Conservation (phyloP, 2,113 vertebrate genomes). For the Psammodynastes pulverulentus region DNA sequence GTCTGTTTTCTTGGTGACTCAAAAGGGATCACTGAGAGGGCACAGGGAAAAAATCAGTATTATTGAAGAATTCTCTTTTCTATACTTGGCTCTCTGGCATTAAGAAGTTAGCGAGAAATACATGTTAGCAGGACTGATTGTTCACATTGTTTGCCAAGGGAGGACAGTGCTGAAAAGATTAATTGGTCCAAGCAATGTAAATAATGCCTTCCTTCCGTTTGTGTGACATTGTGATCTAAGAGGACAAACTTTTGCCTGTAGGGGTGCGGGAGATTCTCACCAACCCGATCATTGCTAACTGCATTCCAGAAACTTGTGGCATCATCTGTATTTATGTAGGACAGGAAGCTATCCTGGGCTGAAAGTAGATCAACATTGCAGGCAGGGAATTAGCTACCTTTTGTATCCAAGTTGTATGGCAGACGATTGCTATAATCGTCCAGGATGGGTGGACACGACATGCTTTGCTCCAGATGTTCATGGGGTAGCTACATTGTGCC, state of each 20-base stretch:
- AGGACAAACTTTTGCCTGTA: neutral
- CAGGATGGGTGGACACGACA: no score
- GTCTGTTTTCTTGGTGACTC: neutral
- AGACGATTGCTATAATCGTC: neutral
- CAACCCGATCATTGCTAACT: neutral
- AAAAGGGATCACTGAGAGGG: neutral
- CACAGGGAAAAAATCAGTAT: neutral
- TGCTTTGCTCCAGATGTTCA: neutral
- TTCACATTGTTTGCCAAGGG: neutral
- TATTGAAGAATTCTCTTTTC: neutral
- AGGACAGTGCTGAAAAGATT: neutral
- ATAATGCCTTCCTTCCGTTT: neutral
- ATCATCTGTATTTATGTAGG: neutral
- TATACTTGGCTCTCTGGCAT: neutral
- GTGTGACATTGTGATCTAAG: neutral
- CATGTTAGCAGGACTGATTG: neutral
- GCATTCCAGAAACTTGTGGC: neutral
- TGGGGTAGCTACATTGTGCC: neutral
- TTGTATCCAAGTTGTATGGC: neutral
- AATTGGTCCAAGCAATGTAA: neutral
- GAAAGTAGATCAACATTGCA: neutral
- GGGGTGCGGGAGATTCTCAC: neutral
- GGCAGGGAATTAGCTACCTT: neutral
- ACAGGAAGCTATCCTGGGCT: neutral
- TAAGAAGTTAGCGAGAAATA: neutral